Base-by-base conservation (phyloP, 2,113 vertebrate genomes). In the Odontophorus gujanensis region DNA sequence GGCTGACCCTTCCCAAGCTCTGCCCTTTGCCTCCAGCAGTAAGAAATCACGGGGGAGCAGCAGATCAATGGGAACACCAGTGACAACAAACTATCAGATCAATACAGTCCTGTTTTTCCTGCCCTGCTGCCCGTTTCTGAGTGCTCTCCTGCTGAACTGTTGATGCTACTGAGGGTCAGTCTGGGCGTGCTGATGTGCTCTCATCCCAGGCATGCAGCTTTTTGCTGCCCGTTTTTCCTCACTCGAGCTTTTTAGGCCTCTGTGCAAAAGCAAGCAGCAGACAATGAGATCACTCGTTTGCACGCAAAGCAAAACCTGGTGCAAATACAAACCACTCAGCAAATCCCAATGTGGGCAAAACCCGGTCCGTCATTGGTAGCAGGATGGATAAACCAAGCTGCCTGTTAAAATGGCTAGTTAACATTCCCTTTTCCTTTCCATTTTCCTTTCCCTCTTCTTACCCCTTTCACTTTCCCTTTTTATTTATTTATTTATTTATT, bases 211-310 rank as follows among this genome's bases (percentile, higher is more conserved):
- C 68, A 86, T 0, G 11, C 11, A 80, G 30, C 5, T 20, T 38
- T 65, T 28, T 19, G 30, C 36, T 53, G 28, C 36, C 28, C 18
- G 6, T 36, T 40, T 40, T 18, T 11, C 19, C 34, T 76, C 18
- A 30, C 43, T 38, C 3, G 30, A 51, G 30, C 21, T 14, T 51
- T 78, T 51, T 38, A n/a, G n/a, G 67, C 17, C 90, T 83, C 17
- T 1, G 65, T 77, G 75, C 40, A 92, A 95, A 92, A 85, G 55
- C 55, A 91, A 93, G 82, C 89, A 87, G 7, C 84, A 92, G 77
- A 93, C 62, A 92, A 93, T 72, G 91, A 92, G 61, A 43, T 30
- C 13, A 36, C 79, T 89, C 85, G 66, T 90, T 61, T 83, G 82
- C 65, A 91, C 85, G 89, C 91, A 83, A 89, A 90, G 79, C 81